Percentiles rank a stretch among this genome's conserved stretches.
Evolutionary conservation across 1,140 invertebrate species (phyloP).

Genomic region (Ceratoteleas bidentatus): DNA sequence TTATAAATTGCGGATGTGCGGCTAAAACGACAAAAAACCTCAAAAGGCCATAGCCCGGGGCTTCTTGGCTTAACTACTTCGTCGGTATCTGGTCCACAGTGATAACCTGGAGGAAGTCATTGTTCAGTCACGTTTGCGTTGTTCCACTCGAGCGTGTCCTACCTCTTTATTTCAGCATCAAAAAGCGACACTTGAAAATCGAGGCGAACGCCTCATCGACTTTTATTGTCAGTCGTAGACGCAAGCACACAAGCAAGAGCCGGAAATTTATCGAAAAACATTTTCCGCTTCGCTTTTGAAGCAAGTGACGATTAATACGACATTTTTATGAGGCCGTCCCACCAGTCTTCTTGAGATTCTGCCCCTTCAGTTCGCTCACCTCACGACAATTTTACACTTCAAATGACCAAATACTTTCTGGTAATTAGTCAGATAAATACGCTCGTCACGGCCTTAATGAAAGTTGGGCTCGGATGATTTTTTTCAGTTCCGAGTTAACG

Average conservation of each 20-base stretch:
- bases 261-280: conserved; percentile 43
- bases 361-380: not conserved
- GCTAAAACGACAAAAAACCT: conserved; percentile 33
- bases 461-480: not conserved
- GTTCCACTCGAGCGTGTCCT: conserved; percentile 66
- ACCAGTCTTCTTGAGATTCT: not conserved
- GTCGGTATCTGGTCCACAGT: conserved; percentile 49
- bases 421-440: conserved; percentile 1
- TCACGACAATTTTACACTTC: conserved; percentile 9
- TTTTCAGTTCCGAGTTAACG: not conserved
- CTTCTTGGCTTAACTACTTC: conserved; percentile 62
- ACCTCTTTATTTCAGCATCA: conserved; percentile 59
- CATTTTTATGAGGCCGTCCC: conserved; percentile 18
- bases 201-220: conserved; percentile 42
- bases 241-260: conserved; percentile 1
- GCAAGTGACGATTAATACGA: conserved; percentile 23
- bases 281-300: conserved; percentile 26
- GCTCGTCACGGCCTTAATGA: not conserved
- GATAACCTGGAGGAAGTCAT: conserved; percentile 68
- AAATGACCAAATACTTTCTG: conserved; percentile 1
- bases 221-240: conserved; percentile 24
- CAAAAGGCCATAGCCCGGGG: conserved; percentile 33
- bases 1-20: conserved; percentile 41
- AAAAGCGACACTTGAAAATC: conserved; percentile 39
- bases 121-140: conserved; percentile 74